Evolutionary conservation across 2,888 invertebrate genomes (phyloP), one percentile per base, ranked within the genome.

Genomic region (Norana najaformis): DNA sequence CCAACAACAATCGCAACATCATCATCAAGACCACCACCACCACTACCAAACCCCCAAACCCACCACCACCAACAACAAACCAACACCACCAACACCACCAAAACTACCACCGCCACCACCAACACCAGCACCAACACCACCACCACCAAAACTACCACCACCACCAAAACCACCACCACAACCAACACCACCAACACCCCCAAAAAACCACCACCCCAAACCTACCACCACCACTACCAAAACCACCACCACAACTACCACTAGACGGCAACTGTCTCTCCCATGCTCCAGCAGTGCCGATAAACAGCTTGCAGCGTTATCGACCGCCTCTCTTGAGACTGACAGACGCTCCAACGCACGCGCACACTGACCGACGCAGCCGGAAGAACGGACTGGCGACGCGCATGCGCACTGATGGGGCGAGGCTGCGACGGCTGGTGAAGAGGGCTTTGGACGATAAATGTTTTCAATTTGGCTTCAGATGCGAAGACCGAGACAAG

Each of bases 391-490:
- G 69, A n/a, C 69, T n/a, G 69, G 8, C 69, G 69, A n/a, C 69
- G 69, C 69, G n/a, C 69, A 69, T 69, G 69, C 69, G 69, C 69
- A n/a, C n/a, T n/a, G 69, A 30, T 69, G n/a, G n/a, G n/a, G n/a
- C n/a, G n/a, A n/a, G n/a, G n/a, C n/a, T n/a, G n/a, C n/a, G n/a
- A n/a, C n/a, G 69, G n/a, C 69, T n/a, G 69, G 69, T 16, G 69
- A 69, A 69, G 16, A n/a, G 69, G 69, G 69, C 69, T 69, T 69
- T 69, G 30, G 69, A n/a, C 69, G 69, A 69, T 69, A 69, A 69
- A 69, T 69, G 69, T n/a, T 69, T n/a, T 69, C 69, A 69, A 69
- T 69, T 69, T 69, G 69, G 69, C 30, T 69, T 69, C 3, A 8
- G 69, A 69, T 69, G n/a, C 69, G 2, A n/a, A 69, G 69, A 11